Conservation (phyloP, 2,888 invertebrate species). For the Tricholauxania praeusta region DNA sequence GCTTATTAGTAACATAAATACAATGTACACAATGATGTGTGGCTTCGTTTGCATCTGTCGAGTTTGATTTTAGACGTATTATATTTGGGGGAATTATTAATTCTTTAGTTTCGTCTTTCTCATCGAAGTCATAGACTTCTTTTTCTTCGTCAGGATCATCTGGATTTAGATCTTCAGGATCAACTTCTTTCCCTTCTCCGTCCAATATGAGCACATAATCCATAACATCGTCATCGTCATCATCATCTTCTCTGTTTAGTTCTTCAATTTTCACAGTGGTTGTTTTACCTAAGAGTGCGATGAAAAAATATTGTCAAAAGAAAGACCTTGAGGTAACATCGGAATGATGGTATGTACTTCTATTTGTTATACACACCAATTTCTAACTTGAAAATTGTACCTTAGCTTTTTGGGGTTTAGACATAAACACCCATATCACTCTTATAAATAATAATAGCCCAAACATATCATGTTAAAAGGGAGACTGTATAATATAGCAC, state of each 20-base stretch:
- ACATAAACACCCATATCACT: too few species aligned
- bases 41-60: slow-evolving; percentile 70
- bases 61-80: slow-evolving; percentile 48
- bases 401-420: too few species aligned
- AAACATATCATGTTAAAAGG: too few species aligned
- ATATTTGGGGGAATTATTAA: slow-evolving; percentile 41
- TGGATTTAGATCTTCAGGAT: slow-evolving; percentile 30
- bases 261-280: slow-evolving; percentile 19
- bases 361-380: too few species aligned
- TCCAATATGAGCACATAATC: slow-evolving; percentile 88
- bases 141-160: slow-evolving; percentile 69
- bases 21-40: slow-evolving; percentile 89
- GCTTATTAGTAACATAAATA: slow-evolving; percentile 89
- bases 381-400: too few species aligned
- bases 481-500: too few species aligned
- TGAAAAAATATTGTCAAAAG: not conserved
- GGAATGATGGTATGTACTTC: too few species aligned
- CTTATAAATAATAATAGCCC: too few species aligned
- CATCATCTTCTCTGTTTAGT: slow-evolving; percentile 26
- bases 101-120: slow-evolving; percentile 24
- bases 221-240: slow-evolving; percentile 41
- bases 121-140: slow-evolving; percentile 40
- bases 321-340: too few species aligned
- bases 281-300: not conserved
- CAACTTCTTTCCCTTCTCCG: slow-evolving; percentile 67